Base-by-base conservation (phyloP, 2,888 invertebrate species). In the Dioctria linearis region DNA sequence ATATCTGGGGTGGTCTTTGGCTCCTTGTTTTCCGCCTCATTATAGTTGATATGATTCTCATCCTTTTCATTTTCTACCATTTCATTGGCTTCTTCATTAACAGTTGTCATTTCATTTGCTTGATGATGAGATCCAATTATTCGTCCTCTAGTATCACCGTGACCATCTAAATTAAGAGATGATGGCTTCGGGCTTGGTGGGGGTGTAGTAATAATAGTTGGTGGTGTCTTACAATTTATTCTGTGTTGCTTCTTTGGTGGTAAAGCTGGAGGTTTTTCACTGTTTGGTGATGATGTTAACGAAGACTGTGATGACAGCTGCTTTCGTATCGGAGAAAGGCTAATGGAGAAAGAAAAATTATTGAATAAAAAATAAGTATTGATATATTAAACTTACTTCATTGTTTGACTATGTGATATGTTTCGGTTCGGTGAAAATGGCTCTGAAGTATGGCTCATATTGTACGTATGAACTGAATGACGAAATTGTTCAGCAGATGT, bases 391-490 rank as follows among this genome's bases (percentile, higher is more conserved):
- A 85, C 86, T 86, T 85, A 89, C 89, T 87, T 89, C 87, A 89
- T 88, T 69, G 89, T 89, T 84, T 89, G 88, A 82, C 88, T 88
- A 82, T 89, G 88, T 76, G 88, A 85, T 84, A 89, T 87, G 84
- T 87, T 87, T 82, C 88, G 85, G 84, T 86, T 86, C 85, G 85
- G 82, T 84, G 86, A 85, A 84, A 86, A 85, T 89, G 88, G 37
- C 87, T 87, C 85, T 88, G 90, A 81, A 83, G 84, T 82, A 75
- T 84, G 84, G 37, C 83, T 76, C 66, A 89, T 89, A 89, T 93
- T 93, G 87, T 93, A 95, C 4, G 95, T 93, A 87, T 97, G 96
- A 86, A 97, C 93, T 3, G 97, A 97, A 89, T 96, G 96, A 71
- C 96, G 92, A 88, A 96, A 92, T 88, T 95, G 94, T 85, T 96